These are phyloP conservation scores for Oopsacas minuta DNA, from an alignment of 37 sponge, comb jelly and placozoan genomes.

Conservation along the genomic window DNA sequence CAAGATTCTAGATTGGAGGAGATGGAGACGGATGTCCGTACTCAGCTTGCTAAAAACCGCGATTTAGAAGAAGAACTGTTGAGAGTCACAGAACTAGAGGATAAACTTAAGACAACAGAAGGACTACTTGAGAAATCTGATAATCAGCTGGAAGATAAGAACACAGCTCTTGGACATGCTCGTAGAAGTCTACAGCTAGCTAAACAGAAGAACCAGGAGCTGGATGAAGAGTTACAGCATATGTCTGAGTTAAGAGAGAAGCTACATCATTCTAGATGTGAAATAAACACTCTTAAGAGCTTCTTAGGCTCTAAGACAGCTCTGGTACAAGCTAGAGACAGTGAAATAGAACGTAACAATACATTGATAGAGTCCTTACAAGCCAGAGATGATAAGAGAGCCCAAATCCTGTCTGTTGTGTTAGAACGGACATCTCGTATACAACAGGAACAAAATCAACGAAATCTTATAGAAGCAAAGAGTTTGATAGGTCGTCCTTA, in stretches of 20 bases:
- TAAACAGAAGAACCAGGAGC: constrained; percentile 62
- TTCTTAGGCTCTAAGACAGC: constrained; percentile 70
- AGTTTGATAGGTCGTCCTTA: background rate
- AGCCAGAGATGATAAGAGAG: constrained; percentile 49
- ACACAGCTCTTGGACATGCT: constrained; percentile 29
- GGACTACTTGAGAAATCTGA: constrained; percentile 27
- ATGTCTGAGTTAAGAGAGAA: constrained; percentile 34
- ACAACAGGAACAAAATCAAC: constrained; percentile 34
- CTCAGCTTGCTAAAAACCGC: background rate
- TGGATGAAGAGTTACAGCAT: constrained; percentile 53
- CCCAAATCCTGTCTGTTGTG: constrained; percentile 64
- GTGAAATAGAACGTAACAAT: constrained; percentile 32
- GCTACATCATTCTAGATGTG: constrained; percentile 40
- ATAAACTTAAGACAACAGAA: constrained; percentile 3
- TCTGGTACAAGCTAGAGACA: constrained; percentile 49
- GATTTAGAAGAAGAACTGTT: constrained; percentile 24
- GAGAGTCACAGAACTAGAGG: constrained; percentile 11
- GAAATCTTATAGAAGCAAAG: background rate
- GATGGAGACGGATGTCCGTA: constrained; percentile 24
- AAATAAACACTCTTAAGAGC: constrained; percentile 50
- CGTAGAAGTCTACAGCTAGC: constrained; percentile 57
- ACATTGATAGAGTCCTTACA: constrained; percentile 42
- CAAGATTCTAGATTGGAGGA: constrained; percentile 25
- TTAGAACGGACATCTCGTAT: constrained; percentile 70
- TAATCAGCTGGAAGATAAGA: constrained; percentile 57